Evolutionary conservation across 2,888 invertebrate species (phyloP), one percentile per base, ranked within the genome.

Genomic region (Polyommatus iphigenia): DNA sequence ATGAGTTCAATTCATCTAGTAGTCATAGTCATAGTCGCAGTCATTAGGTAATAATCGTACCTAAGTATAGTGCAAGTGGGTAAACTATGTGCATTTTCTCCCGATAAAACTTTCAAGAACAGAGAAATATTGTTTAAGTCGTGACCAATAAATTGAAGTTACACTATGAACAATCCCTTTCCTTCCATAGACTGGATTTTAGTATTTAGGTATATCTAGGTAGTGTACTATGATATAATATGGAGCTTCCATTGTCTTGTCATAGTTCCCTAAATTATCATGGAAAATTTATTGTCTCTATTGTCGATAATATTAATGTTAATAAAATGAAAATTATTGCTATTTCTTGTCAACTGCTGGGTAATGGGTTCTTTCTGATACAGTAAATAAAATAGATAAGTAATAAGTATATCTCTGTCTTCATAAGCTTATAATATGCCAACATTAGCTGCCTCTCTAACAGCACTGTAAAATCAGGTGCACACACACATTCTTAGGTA

Each of bases 81-180:
- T 73, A 73, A 50, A 54, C 46, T 50, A 54, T 54, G 75, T 54
- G 50, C 24, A 54, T 54, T 24, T 50, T 54, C 75, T 75, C 75
- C 29, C 75, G 18, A 75, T 54, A 75, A 75, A 75, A 75, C 54
- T 54, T 54, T 50, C 75, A 75, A 73, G 73, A 73, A 75, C 75
- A 20, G 75, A 75, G 75, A 75, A 75, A 75, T 75, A 75, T 75
- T 75, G 54, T 50, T 75, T 75, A 50, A 32, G 24, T 75, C 75
- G 75, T 75, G 75, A 50, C 50, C 54, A 75, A 75, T 75, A 75
- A 75, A 75, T 75, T 75, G 75, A 75, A 29, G 29, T 67, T 54
- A 50, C 75, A 75, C 50, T 72, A 75, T 29, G 50, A 29, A 75
- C 46, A 50, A 29, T 50, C 50, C 20, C 72, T 72, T 72, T 36